These are phyloP conservation scores for Sphaeramia orbicularis DNA, from an alignment of 2,797 vertebrate genomes.

Conservation along the genomic window DNA sequence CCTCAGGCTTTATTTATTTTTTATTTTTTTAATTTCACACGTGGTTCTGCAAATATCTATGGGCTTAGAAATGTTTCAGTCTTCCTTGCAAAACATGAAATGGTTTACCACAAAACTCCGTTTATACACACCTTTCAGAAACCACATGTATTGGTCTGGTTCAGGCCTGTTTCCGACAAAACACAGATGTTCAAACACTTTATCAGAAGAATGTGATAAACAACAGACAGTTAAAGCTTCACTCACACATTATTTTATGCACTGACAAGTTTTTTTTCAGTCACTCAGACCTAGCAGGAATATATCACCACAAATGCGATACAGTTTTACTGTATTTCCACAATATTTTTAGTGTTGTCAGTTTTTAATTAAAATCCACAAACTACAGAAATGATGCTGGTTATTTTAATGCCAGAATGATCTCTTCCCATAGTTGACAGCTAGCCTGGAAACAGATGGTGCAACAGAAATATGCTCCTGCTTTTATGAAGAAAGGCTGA, in stretches of 20 bases:
- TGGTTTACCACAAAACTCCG: constrained; percentile 51
- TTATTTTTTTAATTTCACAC: constrained; percentile 44
- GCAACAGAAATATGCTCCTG: constrained; percentile 64
- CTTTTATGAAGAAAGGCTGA: constrained; percentile 65
- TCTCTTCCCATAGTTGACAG: constrained; percentile 71
- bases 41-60: constrained; percentile 37
- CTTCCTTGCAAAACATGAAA: constrained; percentile 10
- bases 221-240: constrained; percentile 22
- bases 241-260: background rate
- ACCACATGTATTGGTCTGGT: constrained; percentile 31
- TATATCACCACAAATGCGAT: background rate
- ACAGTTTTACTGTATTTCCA: constrained; percentile 6
- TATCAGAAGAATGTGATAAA: constrained; percentile 9
- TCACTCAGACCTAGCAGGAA: background rate
- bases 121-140: constrained; percentile 36
- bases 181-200: constrained; percentile 31
- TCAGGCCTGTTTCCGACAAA: constrained; percentile 42
- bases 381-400: constrained; percentile 35
- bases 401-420: constrained; percentile 65
- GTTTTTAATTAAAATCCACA: constrained; percentile 49
- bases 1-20: background rate
- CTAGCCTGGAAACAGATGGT: constrained; percentile 79
- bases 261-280: background rate
- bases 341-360: constrained; percentile 18
- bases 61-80: constrained; percentile 12